phyloP scores from a whole-genome alignment of 2,797 vertebrate species.

The Enteromius radiatus region DNA sequence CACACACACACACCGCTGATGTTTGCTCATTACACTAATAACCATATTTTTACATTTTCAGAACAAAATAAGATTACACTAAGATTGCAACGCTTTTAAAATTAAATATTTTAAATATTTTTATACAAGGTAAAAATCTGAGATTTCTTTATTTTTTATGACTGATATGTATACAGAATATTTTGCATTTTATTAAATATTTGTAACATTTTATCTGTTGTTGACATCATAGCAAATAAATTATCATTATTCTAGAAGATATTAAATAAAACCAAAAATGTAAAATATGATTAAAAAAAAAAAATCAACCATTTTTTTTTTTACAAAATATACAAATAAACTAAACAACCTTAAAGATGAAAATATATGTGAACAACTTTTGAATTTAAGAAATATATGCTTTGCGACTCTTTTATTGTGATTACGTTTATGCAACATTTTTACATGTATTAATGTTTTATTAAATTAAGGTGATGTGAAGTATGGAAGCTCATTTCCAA shows the following conservation, averaged over 20 bases:
- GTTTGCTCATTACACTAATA: no score
- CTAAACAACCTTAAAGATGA: no score
- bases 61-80: background rate
- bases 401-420: no score
- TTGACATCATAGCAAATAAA: background rate
- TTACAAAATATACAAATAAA: background rate
- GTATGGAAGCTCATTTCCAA: background rate
- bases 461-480: no score
- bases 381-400: background rate
- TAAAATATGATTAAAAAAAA: background rate
- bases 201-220: background rate
- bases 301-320: background rate
- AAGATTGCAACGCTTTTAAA: no score
- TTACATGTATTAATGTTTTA: no score
- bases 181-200: background rate
- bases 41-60: background rate
- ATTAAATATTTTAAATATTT: no score
- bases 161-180: background rate
- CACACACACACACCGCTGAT: no score
- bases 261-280: background rate
- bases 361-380: no score
- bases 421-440: no score
- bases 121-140: background rate
- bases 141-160: background rate
- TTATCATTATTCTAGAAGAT: background rate